A percentile compares a stretch with the other conserved stretches of the same genome.
phyloP scores from a whole-genome alignment of 2,797 vertebrate species.

The Ptychadena robeensis region DNA sequence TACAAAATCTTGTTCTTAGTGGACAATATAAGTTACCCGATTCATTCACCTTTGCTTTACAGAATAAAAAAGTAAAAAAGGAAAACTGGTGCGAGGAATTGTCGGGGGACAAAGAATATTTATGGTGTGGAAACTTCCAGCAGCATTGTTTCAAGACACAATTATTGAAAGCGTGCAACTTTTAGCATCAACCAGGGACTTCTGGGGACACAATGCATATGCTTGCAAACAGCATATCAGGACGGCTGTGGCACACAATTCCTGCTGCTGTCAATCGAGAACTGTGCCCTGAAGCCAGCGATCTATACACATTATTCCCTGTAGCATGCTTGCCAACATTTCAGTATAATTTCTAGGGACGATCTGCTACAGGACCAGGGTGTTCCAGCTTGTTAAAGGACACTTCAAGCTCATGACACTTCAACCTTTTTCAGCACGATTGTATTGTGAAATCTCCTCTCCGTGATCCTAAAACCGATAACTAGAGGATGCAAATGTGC shows the following conservation, averaged over 20 bases:
- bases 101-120: not conserved
- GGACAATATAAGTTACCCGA: not conserved
- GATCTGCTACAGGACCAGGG: not conserved
- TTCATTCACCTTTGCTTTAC: not conserved
- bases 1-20: not conserved
- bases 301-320: slow-evolving; percentile 25
- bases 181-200: slow-evolving; percentile 6
- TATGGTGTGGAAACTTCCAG: slow-evolving; percentile 1
- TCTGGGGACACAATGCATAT: slow-evolving; percentile 18
- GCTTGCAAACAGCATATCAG: not conserved
- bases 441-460: not conserved
- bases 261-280: not conserved
- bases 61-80: not conserved
- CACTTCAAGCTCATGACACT: not conserved
- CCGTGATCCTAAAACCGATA: not conserved
- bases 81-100: not conserved
- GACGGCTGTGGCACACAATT: not conserved
- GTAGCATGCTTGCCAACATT: slow-evolving; percentile 9
- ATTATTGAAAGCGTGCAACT: slow-evolving; percentile 5
- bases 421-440: not conserved
- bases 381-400: not conserved
- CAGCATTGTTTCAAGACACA: slow-evolving; percentile 1
- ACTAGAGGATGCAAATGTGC: too few relatives aligned
- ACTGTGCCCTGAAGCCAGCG: not conserved
- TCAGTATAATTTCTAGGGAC: not conserved